Percentiles rank a stretch among this genome's conserved stretches.
phyloP scores from a whole-genome alignment of 92 coral and sea anemone genomes.

The Zoanthus solanderi region DNA sequence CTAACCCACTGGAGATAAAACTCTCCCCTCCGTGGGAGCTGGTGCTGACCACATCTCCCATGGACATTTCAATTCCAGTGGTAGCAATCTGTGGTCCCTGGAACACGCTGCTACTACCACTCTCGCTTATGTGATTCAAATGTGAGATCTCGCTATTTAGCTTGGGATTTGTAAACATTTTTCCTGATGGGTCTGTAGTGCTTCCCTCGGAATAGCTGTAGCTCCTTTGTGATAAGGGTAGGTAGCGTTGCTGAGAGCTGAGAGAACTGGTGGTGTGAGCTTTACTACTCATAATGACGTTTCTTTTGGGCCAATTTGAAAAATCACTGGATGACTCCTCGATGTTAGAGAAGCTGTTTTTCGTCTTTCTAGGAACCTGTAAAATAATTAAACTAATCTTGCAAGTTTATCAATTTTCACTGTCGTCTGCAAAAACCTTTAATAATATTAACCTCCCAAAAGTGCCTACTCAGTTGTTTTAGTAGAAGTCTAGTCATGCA shows the following conservation, averaged over 20 bases:
- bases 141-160: neutral
- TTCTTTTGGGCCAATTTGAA: neutral
- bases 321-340: slow-evolving; percentile 6
- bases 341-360: neutral
- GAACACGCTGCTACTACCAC: neutral
- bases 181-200: neutral
- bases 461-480: too few species aligned
- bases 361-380: slow-evolving; percentile 31
- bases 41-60: neutral
- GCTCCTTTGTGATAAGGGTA: slow-evolving; percentile 1
- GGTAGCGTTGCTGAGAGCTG: slow-evolving; percentile 15
- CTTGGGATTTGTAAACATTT: slow-evolving; percentile 1
- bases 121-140: neutral
- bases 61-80: neutral
- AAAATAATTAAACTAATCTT: neutral
- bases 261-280: neutral
- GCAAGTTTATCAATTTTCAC: neutral
- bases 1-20: slow-evolving; percentile 38
- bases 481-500: too few species aligned
- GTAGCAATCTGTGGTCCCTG: neutral
- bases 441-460: neutral
- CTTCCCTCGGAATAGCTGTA: slow-evolving; percentile 7
- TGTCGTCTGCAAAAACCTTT: neutral
- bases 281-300: neutral
- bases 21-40: slow-evolving; percentile 19